Evolutionary conservation across 1,140 invertebrate genomes (phyloP), one percentile per base, ranked within the genome.

Genomic region (Sweltsa coloradensis): DNA sequence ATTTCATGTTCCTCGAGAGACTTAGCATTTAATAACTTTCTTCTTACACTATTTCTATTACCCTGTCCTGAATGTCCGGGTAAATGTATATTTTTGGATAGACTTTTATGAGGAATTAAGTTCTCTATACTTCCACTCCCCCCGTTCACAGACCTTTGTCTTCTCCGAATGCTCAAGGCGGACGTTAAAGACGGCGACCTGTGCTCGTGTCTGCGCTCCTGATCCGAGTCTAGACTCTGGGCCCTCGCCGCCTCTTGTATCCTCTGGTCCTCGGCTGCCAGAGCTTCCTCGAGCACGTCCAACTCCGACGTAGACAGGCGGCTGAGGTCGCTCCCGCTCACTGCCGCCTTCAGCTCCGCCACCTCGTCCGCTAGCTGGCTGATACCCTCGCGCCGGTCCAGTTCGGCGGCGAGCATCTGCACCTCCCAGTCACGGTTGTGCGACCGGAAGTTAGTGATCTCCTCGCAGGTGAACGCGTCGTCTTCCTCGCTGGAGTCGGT

Each of bases 391-490:
- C 62, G 70, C 54, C 69, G 70, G 42, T 83, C 79, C 52, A 86
- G 69, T 56, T 85, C 76, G 43, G 81, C 71, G 0, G 81, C 83
- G 19, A 86, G 62, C 79, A 86, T 81, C 55, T 77, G 70, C 0
- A 44, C 14, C 60, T 88, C 84, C 84, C 84, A 86, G 51, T 86
- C 78, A 42, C 63, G 53, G 53, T 76, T 74, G 39, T 72, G 72
- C 7, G 68, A 66, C 3, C 63, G 62, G 0, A 53, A 58, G 3
- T 57, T 53, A 18, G 52, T 19, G 1, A 58, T 53, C 22, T 67
- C 54, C 48, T 62, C 65, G 18, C 56, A 9, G n/a, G 13, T 16
- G 26, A 16, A 25, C 23, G 21, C 52, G 3, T 60, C 60, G 19
- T 61, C 55, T 0, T 60, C 57, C n/a, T 59, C 58, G 43, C 62